Base-by-base conservation (phyloP, 2,113 vertebrate species). In the Rhombomys opimus region DNA sequence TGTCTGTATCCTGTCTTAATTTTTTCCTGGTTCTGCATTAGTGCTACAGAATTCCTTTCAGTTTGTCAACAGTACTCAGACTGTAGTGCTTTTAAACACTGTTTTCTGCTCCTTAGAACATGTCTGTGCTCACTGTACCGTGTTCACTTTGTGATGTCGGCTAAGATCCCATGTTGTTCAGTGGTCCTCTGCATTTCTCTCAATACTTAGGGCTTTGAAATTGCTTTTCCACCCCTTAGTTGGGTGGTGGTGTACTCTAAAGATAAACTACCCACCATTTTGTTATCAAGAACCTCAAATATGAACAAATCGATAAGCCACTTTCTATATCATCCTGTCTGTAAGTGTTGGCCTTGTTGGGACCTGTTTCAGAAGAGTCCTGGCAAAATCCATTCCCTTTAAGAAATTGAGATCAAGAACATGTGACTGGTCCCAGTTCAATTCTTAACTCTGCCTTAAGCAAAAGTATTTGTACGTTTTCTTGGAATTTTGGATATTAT, bases 371-470 rank as follows among this genome's bases (percentile, higher is more conserved):
- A 75, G 54, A 80, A 41, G 18, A 57, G 61, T 76, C 46, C 70
- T 73, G 67, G 20, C 10, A 87, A 23, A 89, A 87, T 84, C 38
- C 30, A 6, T 61, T 89, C 50, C 15, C 46, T 70, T 93, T 89
- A 82, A 54, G 52, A 82, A 41, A 67, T 11, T 77, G 59, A 91
- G 91, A 63, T 76, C 38, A 75, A 52, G 46, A 96, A 18, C 67
- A 57, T n/a, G 2, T 95, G 73, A 63, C 23, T 87, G 46, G 18
- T 87, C 57, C 18, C 5, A 73, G 32, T 13, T 52, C 25, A 97
- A 25, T 65, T 77, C 75, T 91, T 25, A 61, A n/a, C 20, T 94
- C 13, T 70, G 27, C 41, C 7, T 54, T 46, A 46, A 73, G 11
- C 38, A 78, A 87, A 75, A 22, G 5, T 87, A 2, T 89, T 13